Evolutionary conservation across 2,888 invertebrate genomes (phyloP).

Genomic region (Drosophila longiperda): DNA sequence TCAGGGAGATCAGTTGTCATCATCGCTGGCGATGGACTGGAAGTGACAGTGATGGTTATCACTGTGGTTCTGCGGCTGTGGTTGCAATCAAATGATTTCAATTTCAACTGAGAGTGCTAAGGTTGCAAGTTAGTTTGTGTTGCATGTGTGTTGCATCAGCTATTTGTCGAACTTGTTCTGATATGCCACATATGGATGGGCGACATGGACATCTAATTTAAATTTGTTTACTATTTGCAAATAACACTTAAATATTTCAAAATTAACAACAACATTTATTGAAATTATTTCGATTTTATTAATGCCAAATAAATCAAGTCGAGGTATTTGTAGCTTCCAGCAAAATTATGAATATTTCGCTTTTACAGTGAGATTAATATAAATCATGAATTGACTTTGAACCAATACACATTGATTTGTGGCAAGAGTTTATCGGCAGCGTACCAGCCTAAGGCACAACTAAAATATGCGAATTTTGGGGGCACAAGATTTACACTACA

Average conservation of each 20-base stretch:
- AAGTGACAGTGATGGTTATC: constrained; percentile 4
- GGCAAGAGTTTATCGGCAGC: constrained; percentile 7
- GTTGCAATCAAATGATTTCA: constrained; percentile 33
- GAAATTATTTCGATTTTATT: neutral
- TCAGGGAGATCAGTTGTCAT: constrained; percentile 40
- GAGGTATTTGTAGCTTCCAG: neutral
- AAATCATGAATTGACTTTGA: constrained; percentile 33
- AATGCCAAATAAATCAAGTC: neutral
- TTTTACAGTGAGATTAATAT: constrained; percentile 21
- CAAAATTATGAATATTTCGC: constrained; percentile 6
- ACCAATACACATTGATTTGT: constrained; percentile 12
- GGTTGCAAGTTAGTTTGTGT: neutral
- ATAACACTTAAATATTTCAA: neutral
- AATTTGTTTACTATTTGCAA: neutral
- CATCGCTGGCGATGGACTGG: constrained; percentile 17
- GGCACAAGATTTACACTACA: constrained; percentile 22
- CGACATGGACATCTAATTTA: neutral
- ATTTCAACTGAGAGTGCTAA: constrained; percentile 21
- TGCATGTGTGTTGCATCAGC: constrained; percentile 7
- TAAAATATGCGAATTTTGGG: constrained; percentile 22
- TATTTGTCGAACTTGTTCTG: constrained; percentile 8
- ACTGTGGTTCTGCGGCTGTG: constrained; percentile 23
- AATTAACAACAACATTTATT: neutral
- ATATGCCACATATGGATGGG: neutral
- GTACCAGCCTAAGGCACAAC: neutral